Evolutionary conservation across 92 coral and sea anemone genomes (phyloP).

Genomic region (Isaurus tuberculatus): DNA sequence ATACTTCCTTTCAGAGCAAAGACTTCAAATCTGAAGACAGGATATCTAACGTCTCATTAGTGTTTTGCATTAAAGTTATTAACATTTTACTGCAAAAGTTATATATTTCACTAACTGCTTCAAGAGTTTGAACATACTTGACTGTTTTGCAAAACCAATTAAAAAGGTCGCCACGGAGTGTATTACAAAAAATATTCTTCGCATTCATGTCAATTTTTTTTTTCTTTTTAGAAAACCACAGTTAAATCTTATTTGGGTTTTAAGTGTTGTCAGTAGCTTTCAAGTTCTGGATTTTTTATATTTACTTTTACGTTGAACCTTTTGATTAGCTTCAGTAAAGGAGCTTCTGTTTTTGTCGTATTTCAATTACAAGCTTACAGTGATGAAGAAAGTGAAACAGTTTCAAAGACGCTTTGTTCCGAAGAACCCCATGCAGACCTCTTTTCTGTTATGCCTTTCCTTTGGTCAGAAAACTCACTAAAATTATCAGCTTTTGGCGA

Average conservation of each 20-base stretch:
- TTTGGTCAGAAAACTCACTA: neutral
- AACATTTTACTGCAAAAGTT: neutral
- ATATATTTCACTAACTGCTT: neutral
- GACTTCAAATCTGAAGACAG: too few species aligned
- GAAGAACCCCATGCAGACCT: neutral
- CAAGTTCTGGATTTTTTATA: too few species aligned
- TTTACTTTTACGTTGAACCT: too few species aligned
- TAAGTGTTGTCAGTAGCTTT: too few species aligned
- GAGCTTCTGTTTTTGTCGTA: too few species aligned
- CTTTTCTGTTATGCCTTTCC: neutral
- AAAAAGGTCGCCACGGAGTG: neutral
- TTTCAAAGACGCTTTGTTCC: neutral
- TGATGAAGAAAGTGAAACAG: too few species aligned
- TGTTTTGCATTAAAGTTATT: too few species aligned
- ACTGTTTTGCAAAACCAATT: neutral
- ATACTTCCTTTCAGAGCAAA: too few species aligned
- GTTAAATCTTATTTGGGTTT: neutral
- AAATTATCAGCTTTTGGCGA: neutral
- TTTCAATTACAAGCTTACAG: too few species aligned
- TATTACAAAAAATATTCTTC: neutral
- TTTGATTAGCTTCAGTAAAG: too few species aligned
- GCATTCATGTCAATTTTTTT: neutral
- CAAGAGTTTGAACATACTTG: neutral
- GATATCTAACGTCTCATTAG: too few species aligned
- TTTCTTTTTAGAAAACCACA: neutral